Percentiles rank a stretch among this genome's conserved stretches.
phyloP scores from a whole-genome alignment of 2,888 invertebrate genomes.

The Bugulina stolonifera region DNA sequence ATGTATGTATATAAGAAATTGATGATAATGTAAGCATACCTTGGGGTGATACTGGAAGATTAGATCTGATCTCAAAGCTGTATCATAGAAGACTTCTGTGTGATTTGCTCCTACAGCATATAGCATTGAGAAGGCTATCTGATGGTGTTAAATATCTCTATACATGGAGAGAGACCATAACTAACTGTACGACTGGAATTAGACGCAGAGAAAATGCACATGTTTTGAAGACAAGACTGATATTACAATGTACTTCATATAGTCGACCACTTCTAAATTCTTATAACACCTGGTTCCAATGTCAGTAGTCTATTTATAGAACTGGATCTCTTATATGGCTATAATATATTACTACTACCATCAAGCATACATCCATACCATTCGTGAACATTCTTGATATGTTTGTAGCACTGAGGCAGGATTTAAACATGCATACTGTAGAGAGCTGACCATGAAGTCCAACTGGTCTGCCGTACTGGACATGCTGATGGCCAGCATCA shows the following conservation, averaged over 20 bases:
- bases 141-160: not conserved
- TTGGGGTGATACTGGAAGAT: not conserved
- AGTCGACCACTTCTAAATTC: too few relatives aligned
- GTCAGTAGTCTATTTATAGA: too few relatives aligned
- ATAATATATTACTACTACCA: too few relatives aligned
- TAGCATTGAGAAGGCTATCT: not conserved
- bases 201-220: too few relatives aligned
- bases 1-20: too few relatives aligned
- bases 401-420: slow-evolving; percentile 49
- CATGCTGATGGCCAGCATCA: slow-evolving; percentile 58
- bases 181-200: too few relatives aligned
- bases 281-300: too few relatives aligned
- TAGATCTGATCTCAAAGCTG: not conserved
- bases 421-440: slow-evolving; percentile 57
- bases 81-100: not conserved
- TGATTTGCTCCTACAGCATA: slow-evolving; percentile 14
- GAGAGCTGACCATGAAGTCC: slow-evolving; percentile 59
- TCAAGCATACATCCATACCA: not conserved
- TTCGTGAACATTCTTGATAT: slow-evolving; percentile 34
- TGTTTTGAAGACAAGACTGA: too few relatives aligned
- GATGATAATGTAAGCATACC: too few relatives aligned
- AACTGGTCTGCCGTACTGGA: slow-evolving; percentile 57
- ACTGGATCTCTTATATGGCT: too few relatives aligned
- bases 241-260: too few relatives aligned
- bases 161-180: too few relatives aligned